Evolutionary conservation across 1,140 invertebrate genomes (phyloP).

Genomic region (Oscheius sp.): DNA sequence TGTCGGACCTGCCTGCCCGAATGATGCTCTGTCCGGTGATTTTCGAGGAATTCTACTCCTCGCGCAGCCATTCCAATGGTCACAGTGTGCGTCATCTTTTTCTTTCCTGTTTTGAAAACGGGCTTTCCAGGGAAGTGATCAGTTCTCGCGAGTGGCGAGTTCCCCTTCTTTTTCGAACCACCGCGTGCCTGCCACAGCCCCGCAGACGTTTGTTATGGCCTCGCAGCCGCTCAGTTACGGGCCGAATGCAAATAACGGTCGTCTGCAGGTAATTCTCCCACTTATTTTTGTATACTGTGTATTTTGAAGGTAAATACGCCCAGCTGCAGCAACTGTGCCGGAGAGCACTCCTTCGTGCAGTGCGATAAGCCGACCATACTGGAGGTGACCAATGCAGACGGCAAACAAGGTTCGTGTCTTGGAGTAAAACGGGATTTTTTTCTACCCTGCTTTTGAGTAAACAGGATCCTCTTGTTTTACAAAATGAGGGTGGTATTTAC

Average conservation of each 20-base stretch:
- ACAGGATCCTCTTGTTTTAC: too few relatives aligned
- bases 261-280: background rate
- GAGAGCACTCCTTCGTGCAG: background rate
- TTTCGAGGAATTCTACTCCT: conserved; percentile 24
- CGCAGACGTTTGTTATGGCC: background rate
- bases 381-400: too few relatives aligned
- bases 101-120: background rate
- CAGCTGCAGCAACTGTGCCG: conserved; percentile 4
- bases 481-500: too few relatives aligned
- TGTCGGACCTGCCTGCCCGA: conserved; percentile 24
- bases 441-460: too few relatives aligned
- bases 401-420: too few relatives aligned
- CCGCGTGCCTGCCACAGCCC: background rate
- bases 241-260: background rate
- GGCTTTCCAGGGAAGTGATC: background rate
- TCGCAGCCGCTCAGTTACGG: background rate
- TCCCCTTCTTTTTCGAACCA: background rate
- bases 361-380: background rate
- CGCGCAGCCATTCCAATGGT: background rate
- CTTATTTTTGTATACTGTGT: background rate
- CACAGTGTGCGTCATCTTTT: background rate
- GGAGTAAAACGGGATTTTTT: too few relatives aligned
- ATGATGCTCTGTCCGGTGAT: conserved; percentile 26
- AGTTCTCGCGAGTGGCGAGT: background rate
- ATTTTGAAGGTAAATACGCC: background rate